These are phyloP conservation scores for Ivindomyrus marchei DNA, from an alignment of 2,113 vertebrate genomes.

Conservation along the genomic window DNA sequence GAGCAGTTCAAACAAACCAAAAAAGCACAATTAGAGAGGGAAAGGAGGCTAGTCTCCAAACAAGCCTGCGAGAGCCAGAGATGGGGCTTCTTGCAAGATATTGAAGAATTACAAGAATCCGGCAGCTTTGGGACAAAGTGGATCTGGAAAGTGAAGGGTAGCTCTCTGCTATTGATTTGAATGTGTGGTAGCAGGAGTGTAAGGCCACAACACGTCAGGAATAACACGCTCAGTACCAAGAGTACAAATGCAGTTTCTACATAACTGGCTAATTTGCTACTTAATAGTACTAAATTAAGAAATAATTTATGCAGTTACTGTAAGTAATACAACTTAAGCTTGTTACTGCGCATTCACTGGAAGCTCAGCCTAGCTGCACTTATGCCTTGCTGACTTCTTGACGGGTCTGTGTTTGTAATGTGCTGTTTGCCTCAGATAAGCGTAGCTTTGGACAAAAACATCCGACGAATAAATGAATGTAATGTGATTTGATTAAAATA, in stretches of 20 bases:
- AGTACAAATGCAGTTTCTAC: conserved; percentile 1
- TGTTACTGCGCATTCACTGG: not conserved
- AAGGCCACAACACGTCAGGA: not conserved
- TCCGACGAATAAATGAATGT: not conserved
- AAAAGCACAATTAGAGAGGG: conserved; percentile 13
- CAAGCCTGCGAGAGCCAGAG: conserved; percentile 41
- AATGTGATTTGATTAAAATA: not conserved
- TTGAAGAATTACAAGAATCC: conserved; percentile 55
- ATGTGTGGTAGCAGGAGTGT: conserved; percentile 1
- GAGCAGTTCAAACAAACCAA: conserved; percentile 10
- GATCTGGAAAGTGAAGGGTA: conserved; percentile 53
- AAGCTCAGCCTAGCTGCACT: not conserved
- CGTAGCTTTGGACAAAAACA: not conserved
- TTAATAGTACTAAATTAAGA: not conserved
- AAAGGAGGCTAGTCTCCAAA: not conserved
- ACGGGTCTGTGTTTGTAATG: not conserved
- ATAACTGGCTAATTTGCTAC: not conserved
- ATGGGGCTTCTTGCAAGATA: conserved; percentile 29
- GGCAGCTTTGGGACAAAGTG: conserved; percentile 47
- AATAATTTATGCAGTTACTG: not conserved
- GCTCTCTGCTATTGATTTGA: conserved; percentile 20
- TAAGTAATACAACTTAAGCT: not conserved
- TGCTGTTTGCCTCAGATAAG: not conserved
- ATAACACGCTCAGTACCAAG: not conserved
- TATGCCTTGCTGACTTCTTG: not conserved